phyloP scores from a whole-genome alignment of 2,113 vertebrate species.

The Mastomys coucha region DNA sequence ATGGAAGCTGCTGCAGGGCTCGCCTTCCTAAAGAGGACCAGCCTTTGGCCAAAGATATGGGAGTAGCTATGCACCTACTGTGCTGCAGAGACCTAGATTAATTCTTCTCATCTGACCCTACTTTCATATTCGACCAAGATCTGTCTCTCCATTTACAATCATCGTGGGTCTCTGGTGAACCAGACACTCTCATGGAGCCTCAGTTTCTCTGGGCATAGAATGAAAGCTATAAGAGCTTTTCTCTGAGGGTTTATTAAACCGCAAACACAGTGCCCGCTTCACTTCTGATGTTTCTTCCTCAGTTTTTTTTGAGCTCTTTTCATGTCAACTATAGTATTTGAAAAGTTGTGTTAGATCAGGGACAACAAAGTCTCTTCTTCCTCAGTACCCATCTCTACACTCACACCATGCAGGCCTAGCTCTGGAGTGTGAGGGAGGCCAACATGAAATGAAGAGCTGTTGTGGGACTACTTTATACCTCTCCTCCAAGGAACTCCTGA shows the following conservation, averaged over 20 bases:
- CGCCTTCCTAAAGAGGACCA: background rate
- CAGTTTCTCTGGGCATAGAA: background rate
- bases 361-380: background rate
- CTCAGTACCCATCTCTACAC: background rate
- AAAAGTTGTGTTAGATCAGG: background rate
- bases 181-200: background rate
- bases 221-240: background rate
- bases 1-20: background rate
- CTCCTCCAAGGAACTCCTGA: constrained; percentile 70
- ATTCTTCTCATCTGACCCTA: background rate
- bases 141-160: background rate
- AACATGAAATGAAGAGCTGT: constrained; percentile 57
- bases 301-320: constrained; percentile 17
- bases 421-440: constrained; percentile 22
- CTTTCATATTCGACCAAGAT: background rate
- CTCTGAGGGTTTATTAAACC: background rate
- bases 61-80: background rate
- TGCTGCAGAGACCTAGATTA: background rate
- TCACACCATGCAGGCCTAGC: background rate
- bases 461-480: constrained; percentile 73
- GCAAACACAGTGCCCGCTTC: background rate
- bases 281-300: background rate
- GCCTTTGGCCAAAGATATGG: background rate
- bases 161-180: background rate
- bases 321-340: constrained; percentile 7